Evolutionary conservation across 2,888 invertebrate genomes (phyloP).

Genomic region (Melinaea marsaeus): DNA sequence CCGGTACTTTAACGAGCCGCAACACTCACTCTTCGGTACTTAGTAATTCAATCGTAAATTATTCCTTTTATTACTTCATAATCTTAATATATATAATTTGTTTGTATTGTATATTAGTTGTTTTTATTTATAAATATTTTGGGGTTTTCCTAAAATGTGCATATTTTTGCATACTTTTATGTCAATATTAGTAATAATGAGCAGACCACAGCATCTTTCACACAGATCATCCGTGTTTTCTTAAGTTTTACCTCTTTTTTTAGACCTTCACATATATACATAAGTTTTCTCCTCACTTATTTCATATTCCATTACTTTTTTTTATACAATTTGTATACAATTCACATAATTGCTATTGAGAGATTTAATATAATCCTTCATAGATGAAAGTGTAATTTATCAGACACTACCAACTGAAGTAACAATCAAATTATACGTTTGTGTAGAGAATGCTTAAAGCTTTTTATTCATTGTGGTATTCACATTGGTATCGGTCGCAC

Average conservation of each 20-base stretch:
- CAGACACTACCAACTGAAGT: not conserved
- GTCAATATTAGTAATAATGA: too few species aligned
- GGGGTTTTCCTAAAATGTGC: too few species aligned
- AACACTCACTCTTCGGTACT: constrained; percentile 13
- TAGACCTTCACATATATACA: too few species aligned
- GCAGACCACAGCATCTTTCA: too few species aligned
- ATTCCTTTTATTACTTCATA: constrained; percentile 15
- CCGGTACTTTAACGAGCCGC: constrained; percentile 15
- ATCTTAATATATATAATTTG: constrained; percentile 7
- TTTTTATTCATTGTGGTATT: constrained; percentile 23
- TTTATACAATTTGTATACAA: too few species aligned
- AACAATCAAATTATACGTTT: not conserved
- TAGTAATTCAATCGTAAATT: constrained; percentile 11
- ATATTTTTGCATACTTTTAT: too few species aligned
- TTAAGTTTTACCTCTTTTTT: too few species aligned
- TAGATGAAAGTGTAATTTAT: not conserved
- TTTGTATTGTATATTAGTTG: not conserved
- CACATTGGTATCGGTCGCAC: constrained; percentile 54
- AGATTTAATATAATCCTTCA: too few species aligned
- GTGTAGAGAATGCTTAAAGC: not conserved
- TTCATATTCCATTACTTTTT: too few species aligned
- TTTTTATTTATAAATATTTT: not conserved
- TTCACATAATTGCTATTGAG: too few species aligned
- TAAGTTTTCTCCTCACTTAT: too few species aligned
- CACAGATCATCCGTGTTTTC: too few species aligned